Evolutionary conservation across 2,113 vertebrate genomes (phyloP).

Genomic region (Quiscalus mexicanus): DNA sequence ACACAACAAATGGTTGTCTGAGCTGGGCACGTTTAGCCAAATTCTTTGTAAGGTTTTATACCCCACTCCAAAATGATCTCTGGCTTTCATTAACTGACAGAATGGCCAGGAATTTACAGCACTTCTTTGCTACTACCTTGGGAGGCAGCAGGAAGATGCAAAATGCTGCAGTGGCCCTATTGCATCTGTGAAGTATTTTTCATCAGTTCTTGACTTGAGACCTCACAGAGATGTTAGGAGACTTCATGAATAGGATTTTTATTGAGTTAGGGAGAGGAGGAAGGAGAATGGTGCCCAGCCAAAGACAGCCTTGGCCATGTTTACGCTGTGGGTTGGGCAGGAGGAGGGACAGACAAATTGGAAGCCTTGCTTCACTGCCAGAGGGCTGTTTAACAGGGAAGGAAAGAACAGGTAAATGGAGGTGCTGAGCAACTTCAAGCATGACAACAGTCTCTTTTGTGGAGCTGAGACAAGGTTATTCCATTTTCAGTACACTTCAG

Average conservation of each 20-base stretch:
- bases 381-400: neutral
- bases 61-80: fast-evolving
- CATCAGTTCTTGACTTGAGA: neutral
- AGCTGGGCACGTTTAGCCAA: neutral
- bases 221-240: neutral
- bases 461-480: neutral
- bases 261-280: neutral
- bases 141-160: neutral
- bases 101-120: neutral
- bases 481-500: neutral
- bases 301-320: neutral
- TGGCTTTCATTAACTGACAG: neutral
- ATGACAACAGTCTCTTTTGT: neutral
- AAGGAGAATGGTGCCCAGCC: neutral
- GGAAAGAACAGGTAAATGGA: neutral
- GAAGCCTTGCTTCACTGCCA: neutral
- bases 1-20: neutral
- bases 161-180: neutral
- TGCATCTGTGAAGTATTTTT: neutral
- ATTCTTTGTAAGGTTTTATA: neutral
- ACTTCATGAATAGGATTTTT: neutral
- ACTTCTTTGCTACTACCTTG: neutral
- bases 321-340: neutral
- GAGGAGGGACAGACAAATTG: no score
- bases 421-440: neutral